Evolutionary conservation across 2,113 vertebrate species (phyloP).

Genomic region (Coptodon rendalli): DNA sequence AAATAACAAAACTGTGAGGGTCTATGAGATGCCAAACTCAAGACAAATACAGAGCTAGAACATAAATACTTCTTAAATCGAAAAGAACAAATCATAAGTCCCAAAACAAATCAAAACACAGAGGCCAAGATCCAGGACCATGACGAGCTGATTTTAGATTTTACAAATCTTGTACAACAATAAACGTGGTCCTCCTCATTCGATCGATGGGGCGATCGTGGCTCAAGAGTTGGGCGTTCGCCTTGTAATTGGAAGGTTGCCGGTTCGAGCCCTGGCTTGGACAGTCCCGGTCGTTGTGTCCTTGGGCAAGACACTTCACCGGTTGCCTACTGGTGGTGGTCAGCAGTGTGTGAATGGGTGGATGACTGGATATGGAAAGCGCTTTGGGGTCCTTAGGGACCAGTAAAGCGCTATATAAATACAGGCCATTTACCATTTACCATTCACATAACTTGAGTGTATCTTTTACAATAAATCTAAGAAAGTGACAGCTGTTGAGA

Average conservation of each 20-base stretch:
- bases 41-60: not conserved
- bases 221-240: no score
- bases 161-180: not conserved
- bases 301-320: no score
- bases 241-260: no score
- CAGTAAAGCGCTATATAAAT: no score
- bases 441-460: not conserved
- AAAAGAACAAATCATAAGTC: not conserved
- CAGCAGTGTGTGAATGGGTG: no score
- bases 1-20: not conserved
- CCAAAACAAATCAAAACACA: not conserved
- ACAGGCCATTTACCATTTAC: no score
- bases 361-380: no score
- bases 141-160: not conserved
- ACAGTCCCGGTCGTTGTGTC: no score
- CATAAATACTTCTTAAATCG: not conserved
- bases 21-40: not conserved
- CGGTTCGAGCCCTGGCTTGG: no score
- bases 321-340: no score
- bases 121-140: not conserved
- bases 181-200: not conserved
- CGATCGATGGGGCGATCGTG: no score
- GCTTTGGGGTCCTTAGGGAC: no score
- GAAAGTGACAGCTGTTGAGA: not conserved
- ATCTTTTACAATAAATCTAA: not conserved